A percentile compares a stretch with the other conserved stretches of the same genome.
These are phyloP conservation scores for Colius striatus DNA, from an alignment of 2,113 vertebrate genomes.

Conservation along the genomic window DNA sequence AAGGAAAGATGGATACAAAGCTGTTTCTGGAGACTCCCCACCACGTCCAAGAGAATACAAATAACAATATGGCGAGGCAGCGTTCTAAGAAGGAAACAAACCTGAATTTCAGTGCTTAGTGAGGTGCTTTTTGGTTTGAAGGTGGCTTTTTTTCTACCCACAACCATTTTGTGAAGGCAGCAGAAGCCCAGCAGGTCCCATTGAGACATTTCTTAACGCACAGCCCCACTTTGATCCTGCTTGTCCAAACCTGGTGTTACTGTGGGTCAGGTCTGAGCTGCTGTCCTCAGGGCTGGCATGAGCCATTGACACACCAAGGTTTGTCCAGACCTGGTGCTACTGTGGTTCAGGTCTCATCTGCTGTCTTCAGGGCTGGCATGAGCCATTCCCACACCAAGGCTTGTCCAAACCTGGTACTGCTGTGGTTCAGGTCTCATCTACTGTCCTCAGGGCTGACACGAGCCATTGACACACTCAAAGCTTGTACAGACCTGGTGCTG, in stretches of 20 bases:
- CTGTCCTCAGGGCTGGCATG: neutral
- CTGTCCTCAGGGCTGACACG: neutral
- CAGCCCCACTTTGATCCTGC: neutral
- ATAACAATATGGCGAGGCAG: neutral
- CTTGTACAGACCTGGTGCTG: neutral
- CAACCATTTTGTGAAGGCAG: neutral
- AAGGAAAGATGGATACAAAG: neutral
- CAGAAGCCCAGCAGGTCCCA: neutral
- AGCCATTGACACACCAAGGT: neutral
- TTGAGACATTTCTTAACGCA: neutral
- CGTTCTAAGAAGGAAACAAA: neutral
- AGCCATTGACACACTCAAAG: too few relatives aligned
- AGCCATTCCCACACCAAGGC: too few relatives aligned
- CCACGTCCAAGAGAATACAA: neutral
- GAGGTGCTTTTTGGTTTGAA: neutral
- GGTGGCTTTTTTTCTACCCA: neutral
- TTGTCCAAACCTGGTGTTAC: neutral
- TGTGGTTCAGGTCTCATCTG: fast-evolving
- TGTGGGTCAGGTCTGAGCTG: fast-evolving
- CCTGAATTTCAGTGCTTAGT: neutral
- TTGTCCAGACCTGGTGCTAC: neutral
- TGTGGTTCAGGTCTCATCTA: fast-evolving
- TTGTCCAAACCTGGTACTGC: neutral
- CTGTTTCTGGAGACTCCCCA: neutral
- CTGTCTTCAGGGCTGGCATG: neutral